A percentile compares a stretch with the other conserved stretches of the same genome.
Conservation (phyloP, 2,797 vertebrate species). For the Pipistrellus pygmaeus region DNA sequence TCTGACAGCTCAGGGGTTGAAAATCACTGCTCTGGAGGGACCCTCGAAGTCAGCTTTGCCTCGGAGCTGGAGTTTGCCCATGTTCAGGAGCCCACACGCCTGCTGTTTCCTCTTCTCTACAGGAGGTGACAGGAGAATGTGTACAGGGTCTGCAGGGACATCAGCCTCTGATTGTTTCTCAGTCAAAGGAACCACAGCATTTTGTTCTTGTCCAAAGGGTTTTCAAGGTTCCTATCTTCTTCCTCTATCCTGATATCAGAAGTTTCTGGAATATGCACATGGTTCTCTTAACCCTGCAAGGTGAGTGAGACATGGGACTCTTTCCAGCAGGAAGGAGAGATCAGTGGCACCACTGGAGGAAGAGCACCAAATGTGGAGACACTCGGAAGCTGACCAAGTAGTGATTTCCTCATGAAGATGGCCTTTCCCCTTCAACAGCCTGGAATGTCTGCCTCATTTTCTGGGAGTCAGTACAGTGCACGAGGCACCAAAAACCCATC, state of each 20-base stretch:
- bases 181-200: background rate
- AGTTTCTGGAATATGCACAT: background rate
- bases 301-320: background rate
- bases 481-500: background rate
- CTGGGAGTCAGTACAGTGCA: background rate
- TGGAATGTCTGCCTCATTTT: background rate
- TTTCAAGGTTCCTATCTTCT: background rate
- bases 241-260: background rate
- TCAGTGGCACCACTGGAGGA: background rate
- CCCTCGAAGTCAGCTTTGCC: background rate
- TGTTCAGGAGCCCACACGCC: background rate
- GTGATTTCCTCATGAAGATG: background rate
- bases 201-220: background rate
- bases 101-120: background rate
- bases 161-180: background rate
- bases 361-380: background rate
- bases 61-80: background rate
- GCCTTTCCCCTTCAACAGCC: background rate
- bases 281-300: background rate
- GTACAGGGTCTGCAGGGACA: fast-evolving
- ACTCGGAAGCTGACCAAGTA: background rate
- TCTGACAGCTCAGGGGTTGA: background rate
- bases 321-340: background rate
- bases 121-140: background rate
- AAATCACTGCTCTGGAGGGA: background rate